Conservation (phyloP, 1,140 invertebrate species). For the Tetramorium parvispinum region DNA sequence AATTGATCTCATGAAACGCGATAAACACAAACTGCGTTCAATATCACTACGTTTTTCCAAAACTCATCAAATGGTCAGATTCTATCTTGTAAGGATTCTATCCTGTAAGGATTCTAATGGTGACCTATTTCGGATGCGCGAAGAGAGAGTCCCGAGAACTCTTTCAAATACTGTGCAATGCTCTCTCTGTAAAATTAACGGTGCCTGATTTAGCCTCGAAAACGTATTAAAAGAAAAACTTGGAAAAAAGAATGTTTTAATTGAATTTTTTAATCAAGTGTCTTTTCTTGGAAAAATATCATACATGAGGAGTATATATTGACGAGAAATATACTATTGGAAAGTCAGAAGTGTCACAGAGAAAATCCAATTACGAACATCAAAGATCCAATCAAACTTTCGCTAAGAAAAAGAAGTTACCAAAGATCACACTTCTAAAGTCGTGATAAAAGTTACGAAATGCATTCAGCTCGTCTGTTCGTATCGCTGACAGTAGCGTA, state of each 20-base stretch:
- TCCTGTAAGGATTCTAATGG: too few species aligned
- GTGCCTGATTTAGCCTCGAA: not conserved
- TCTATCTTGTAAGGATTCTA: too few species aligned
- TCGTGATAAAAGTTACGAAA: constrained; percentile 22
- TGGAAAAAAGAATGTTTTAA: not conserved
- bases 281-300: not conserved
- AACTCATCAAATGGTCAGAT: too few species aligned
- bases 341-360: not conserved
- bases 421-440: constrained; percentile 1
- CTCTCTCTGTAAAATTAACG: not conserved
- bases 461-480: not conserved
- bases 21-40: too few species aligned
- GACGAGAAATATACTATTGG: not conserved
- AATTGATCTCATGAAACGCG: too few species aligned
- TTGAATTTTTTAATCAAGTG: not conserved
- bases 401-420: not conserved
- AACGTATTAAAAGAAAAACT: not conserved
- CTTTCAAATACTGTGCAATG: too few species aligned
- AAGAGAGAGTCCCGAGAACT: too few species aligned
- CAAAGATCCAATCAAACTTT: constrained; percentile 35
- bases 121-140: too few species aligned
- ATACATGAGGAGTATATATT: not conserved
- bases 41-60: too few species aligned
- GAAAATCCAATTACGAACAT: constrained; percentile 21
- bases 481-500: constrained; percentile 26